phyloP scores from a whole-genome alignment of 2,888 invertebrate species.

The Dendrolimus pini region DNA sequence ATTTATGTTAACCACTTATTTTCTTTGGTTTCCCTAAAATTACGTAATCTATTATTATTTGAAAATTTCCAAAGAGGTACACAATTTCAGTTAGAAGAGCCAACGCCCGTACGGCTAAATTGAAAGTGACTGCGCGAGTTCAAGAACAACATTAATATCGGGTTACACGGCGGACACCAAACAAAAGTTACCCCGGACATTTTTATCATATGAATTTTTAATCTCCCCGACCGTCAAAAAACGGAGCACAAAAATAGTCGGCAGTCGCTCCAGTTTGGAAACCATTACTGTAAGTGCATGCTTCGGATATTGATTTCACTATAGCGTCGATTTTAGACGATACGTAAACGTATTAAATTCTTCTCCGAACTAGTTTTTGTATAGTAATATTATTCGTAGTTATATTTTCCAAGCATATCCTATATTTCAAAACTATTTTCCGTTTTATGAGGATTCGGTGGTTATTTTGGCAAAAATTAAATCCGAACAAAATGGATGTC shows the following conservation, averaged over 20 bases:
- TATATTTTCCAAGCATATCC: too few relatives aligned
- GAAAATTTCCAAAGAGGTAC: slow-evolving; percentile 3
- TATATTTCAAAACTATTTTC: too few relatives aligned
- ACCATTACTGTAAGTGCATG: slow-evolving; percentile 58
- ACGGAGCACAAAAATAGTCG: slow-evolving; percentile 32
- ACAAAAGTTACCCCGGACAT: slow-evolving; percentile 24
- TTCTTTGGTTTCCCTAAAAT: too few relatives aligned
- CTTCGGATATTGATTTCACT: slow-evolving; percentile 27
- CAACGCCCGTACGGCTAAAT: slow-evolving; percentile 17
- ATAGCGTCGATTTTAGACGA: slow-evolving; percentile 21
- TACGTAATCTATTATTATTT: too few relatives aligned
- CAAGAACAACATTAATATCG: slow-evolving; percentile 29
- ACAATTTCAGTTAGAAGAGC: not conserved
- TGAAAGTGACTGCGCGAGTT: slow-evolving; percentile 23
- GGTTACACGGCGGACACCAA: slow-evolving; percentile 19
- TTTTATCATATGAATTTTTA: slow-evolving; percentile 50
- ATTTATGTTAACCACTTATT: too few relatives aligned
- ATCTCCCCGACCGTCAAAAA: slow-evolving; percentile 37
- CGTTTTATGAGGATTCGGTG: too few relatives aligned
- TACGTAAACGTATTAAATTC: slow-evolving; percentile 8
- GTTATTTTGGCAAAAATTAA: too few relatives aligned
- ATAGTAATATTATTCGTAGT: too few relatives aligned
- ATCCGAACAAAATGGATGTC: too few relatives aligned
- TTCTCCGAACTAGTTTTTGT: not conserved
- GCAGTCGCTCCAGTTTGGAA: slow-evolving; percentile 35